These are phyloP conservation scores for Oncorhynchus nerka DNA, from an alignment of 2,113 vertebrate species.

Conservation along the genomic window DNA sequence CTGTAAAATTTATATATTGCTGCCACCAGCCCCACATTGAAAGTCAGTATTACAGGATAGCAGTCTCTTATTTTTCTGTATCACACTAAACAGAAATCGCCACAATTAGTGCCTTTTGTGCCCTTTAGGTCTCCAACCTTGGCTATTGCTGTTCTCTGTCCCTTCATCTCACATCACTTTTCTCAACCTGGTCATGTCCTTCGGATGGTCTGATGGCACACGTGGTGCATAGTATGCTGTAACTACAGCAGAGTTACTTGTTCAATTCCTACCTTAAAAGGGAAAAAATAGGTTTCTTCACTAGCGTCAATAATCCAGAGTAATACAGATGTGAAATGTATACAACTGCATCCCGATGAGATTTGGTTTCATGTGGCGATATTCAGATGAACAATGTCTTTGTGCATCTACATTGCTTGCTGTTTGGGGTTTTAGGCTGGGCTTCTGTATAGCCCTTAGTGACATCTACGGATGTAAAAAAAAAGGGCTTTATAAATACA, in stretches of 20 bases:
- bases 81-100: constrained; percentile 31
- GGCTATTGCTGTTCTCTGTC: constrained; percentile 20
- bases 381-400: background rate
- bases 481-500: too few relatives aligned
- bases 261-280: background rate
- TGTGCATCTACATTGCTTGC: too few relatives aligned
- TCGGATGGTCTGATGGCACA: background rate
- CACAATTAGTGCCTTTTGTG: constrained; percentile 58
- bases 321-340: background rate
- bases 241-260: background rate
- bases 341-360: background rate
- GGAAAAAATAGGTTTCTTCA: background rate
- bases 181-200: constrained; percentile 10
- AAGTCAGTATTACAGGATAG: background rate
- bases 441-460: too few relatives aligned
- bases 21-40: constrained; percentile 6
- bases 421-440: too few relatives aligned
- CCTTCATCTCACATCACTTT: constrained; percentile 15
- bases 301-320: background rate
- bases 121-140: background rate
- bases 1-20: background rate
- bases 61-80: background rate
- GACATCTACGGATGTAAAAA: too few relatives aligned
- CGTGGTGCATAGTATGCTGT: constrained; percentile 18
- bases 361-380: background rate